phyloP scores from a whole-genome alignment of 2,113 vertebrate species.

The Megaptera novaeangliae region DNA sequence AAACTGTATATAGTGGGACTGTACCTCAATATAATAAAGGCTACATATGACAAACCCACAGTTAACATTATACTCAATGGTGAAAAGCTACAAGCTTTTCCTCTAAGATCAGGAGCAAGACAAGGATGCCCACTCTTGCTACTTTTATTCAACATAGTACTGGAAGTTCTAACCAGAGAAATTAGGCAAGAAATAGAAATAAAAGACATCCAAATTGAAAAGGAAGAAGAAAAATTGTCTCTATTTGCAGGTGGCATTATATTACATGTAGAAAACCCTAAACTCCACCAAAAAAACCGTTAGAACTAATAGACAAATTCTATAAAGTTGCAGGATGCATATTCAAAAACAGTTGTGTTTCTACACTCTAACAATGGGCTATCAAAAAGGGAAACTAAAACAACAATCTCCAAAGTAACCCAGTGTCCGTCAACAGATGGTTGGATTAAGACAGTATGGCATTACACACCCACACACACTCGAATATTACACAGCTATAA shows the following conservation, averaged over 20 bases:
- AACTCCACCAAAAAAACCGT: neutral
- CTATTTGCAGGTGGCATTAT: neutral
- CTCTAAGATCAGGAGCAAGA: neutral
- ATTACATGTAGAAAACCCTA: neutral
- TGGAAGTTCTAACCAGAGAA: neutral
- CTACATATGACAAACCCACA: neutral
- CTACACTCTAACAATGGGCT: neutral
- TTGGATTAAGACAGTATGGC: no score
- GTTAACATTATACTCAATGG: neutral
- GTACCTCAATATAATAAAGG: neutral
- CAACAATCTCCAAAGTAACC: no score
- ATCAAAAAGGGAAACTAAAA: neutral
- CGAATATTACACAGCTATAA: no score
- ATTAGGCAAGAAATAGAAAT: neutral
- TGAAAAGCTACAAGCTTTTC: neutral
- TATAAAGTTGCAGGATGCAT: neutral
- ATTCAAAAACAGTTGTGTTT: neutral
- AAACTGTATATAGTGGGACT: neutral
- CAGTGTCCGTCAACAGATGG: no score
- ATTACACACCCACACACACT: no score
- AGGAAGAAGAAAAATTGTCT: neutral
- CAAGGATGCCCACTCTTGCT: neutral
- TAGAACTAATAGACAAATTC: neutral
- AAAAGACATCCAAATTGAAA: neutral
- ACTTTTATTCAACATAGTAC: neutral